These are phyloP conservation scores for Thryonomys swinderianus DNA, from an alignment of 2,113 vertebrate genomes.

Conservation along the genomic window DNA sequence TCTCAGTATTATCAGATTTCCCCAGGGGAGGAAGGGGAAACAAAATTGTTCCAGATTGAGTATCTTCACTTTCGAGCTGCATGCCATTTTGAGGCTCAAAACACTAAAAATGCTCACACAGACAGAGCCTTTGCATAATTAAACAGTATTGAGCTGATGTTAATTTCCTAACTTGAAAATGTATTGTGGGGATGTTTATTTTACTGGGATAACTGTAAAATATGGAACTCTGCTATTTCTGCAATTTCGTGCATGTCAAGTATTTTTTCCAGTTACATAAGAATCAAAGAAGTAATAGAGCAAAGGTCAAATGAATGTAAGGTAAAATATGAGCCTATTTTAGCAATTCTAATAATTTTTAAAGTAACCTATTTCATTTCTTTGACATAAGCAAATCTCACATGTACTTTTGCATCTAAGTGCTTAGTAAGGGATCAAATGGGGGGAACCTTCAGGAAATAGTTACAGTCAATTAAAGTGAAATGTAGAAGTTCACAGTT, in stretches of 20 bases:
- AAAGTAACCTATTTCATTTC: not conserved
- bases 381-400: not conserved
- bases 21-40: fast-evolving
- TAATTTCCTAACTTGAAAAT: not conserved
- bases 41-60: not conserved
- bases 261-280: not conserved
- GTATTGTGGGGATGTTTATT: not conserved
- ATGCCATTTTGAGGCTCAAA: not conserved
- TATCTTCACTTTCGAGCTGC: not conserved
- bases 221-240: not conserved
- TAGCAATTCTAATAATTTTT: not conserved
- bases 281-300: not conserved
- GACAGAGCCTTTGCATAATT: not conserved
- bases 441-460: not conserved
- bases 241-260: not conserved
- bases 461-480: not conserved
- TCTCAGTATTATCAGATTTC: not conserved
- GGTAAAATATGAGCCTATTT: not conserved
- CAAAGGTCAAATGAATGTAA: not conserved
- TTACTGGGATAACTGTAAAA: not conserved
- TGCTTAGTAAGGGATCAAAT: not conserved
- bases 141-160: not conserved
- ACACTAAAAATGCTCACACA: not conserved
- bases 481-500: not conserved
- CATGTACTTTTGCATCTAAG: not conserved